Evolutionary conservation across 1,140 invertebrate species (phyloP), one percentile per base, ranked within the genome.

Genomic region (Wiebesia pumilae): DNA sequence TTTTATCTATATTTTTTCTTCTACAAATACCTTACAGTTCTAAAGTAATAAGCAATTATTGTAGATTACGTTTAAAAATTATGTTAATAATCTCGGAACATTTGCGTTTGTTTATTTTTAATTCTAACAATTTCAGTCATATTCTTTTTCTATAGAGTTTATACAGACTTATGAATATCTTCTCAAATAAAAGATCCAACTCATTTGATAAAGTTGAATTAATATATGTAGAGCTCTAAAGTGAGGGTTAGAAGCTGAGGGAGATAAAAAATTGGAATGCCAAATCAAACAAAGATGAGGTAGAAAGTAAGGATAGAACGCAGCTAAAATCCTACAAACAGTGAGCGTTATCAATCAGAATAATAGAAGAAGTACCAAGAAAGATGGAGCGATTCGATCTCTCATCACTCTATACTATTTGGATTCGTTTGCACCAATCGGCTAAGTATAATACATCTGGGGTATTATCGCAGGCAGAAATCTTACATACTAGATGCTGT

Each of bases 271-370:
- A 3, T 1, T 38, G 35, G 84, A 85, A 24, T 47, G 38, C 71
- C 7, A 43, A 30, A n/a, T 27, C 33, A 62, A 78, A 67, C 35
- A 80, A 58, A 78, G 83, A 62, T 51, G 10, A 81, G 67, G 27
- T 40, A 19, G 65, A 30, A 33, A 7, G 35, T 78, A 73, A 35
- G 51, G 47, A 35, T 12, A 35, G 47, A 62, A 71, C 38, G 40
- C 38, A 73, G 83, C 83, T 7, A 83, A 88, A 77, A 73, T 67
- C 24, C 51, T 71, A 12, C 30, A 35, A 27, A 21, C 33, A 35
- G 38, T 33, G 81, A 87, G 87, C 65, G 89, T 89, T 90, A 91
- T 92, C 89, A 91, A 90, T 91, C 90, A 92, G 89, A 87, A 85
- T 82, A 88, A 87, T 87, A 88, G 51, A 47, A 43, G 58, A 82